Conservation (phyloP, 2,113 vertebrate species). For the Sapayoa aenigma region DNA sequence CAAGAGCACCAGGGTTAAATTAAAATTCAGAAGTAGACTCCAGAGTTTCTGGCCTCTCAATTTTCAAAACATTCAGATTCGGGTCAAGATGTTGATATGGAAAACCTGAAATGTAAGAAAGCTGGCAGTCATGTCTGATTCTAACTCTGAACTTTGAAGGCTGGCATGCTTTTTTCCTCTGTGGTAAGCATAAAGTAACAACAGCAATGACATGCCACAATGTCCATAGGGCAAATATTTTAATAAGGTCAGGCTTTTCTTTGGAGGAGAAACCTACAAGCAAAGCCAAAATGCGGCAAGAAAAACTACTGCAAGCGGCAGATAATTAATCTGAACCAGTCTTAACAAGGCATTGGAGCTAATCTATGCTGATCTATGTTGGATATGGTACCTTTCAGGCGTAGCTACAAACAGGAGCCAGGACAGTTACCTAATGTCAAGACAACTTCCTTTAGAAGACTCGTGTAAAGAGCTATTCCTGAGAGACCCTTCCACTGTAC, state of each 20-base stretch:
- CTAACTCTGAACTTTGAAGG: neutral
- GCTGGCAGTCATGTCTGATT: neutral
- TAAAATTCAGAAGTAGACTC: neutral
- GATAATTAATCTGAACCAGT: neutral
- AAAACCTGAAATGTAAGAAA: slow-evolving; percentile 2
- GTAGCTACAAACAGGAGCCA: neutral
- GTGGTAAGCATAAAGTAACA: neutral
- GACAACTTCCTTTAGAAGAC: neutral
- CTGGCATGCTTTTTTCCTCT: neutral
- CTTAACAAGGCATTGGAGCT: neutral
- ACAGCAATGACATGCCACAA: neutral
- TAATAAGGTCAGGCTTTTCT: slow-evolving; percentile 4
- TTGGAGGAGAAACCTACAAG: neutral
- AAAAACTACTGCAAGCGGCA: neutral
- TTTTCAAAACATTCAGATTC: neutral
- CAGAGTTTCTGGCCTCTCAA: neutral
- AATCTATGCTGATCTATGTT: neutral
- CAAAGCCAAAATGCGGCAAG: slow-evolving; percentile 3
- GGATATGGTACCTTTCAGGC: neutral
- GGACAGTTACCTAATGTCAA: neutral
- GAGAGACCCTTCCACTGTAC: neutral
- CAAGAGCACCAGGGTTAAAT: neutral
- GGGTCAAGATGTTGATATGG: neutral
- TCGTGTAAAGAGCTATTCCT: neutral
- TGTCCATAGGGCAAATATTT: neutral